Percentiles rank a stretch among this genome's conserved stretches.
Conservation (phyloP, 2,888 invertebrate genomes). For the Acrobasis suavella region DNA sequence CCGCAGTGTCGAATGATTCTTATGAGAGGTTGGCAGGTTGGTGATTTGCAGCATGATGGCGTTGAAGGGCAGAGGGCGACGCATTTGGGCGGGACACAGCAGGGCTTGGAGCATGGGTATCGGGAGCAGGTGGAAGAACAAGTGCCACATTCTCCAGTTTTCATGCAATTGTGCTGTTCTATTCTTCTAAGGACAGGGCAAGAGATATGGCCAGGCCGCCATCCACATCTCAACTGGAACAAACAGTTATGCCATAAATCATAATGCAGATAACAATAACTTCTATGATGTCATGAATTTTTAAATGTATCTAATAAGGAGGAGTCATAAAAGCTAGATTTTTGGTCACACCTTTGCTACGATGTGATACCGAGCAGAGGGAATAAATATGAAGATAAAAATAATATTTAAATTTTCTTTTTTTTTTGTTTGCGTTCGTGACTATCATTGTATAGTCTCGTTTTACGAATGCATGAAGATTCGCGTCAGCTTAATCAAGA, state of each 20-base stretch:
- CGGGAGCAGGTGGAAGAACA: conserved; percentile 49
- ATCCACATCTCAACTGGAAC: conserved; percentile 67
- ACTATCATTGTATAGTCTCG: too few relatives aligned
- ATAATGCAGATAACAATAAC: background rate
- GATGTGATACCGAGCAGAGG: too few relatives aligned
- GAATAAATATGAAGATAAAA: too few relatives aligned
- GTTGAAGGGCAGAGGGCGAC: conserved; percentile 47
- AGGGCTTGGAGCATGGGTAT: conserved; percentile 48
- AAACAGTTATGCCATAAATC: conserved; percentile 3
- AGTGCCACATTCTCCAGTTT: conserved; percentile 49
- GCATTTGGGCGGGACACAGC: conserved; percentile 50
- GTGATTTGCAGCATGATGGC: conserved; percentile 48
- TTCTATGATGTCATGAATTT: too few relatives aligned
- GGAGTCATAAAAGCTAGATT: too few relatives aligned
- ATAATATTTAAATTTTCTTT: too few relatives aligned
- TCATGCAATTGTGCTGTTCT: conserved; percentile 63
- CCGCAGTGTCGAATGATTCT: conserved; percentile 66
- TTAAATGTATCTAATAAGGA: too few relatives aligned
- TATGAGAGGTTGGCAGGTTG: conserved; percentile 55
- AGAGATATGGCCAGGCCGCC: conserved; percentile 77
- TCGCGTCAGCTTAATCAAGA: too few relatives aligned
- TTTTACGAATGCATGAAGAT: too few relatives aligned
- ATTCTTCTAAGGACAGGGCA: conserved; percentile 68
- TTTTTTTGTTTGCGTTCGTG: too few relatives aligned
- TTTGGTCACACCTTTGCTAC: too few relatives aligned